A percentile compares a stretch with the other conserved stretches of the same genome.
Conservation (phyloP, 2,797 vertebrate species). For the Lepilemur septentrionalis region DNA sequence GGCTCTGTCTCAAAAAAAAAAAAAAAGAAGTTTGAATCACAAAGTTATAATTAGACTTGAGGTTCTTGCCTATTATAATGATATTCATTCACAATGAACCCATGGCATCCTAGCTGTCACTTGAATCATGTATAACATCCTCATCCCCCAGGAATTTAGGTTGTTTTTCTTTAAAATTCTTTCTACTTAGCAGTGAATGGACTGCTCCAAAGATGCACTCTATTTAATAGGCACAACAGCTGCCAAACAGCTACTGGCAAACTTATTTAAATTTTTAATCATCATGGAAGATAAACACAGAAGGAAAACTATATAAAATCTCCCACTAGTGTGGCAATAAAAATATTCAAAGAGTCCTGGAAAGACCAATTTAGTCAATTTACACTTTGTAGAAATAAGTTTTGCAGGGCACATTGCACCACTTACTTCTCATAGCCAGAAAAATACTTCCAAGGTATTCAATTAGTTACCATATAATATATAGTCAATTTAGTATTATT, state of each 20-base stretch:
- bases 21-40: neutral
- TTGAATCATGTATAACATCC: conserved; percentile 53
- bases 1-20: no score
- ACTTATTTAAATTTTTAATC: conserved; percentile 75
- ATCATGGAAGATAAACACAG: conserved; percentile 40
- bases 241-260: conserved; percentile 55
- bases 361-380: neutral
- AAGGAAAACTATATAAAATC: conserved; percentile 19
- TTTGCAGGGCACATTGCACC: neutral
- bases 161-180: conserved; percentile 56
- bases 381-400: neutral
- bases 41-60: conserved; percentile 10
- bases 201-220: conserved; percentile 34
- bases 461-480: neutral
- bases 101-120: conserved; percentile 33
- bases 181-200: conserved; percentile 34
- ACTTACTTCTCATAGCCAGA: neutral
- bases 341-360: neutral
- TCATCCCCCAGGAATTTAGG: neutral
- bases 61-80: neutral
- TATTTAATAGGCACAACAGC: conserved; percentile 57
- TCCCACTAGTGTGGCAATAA: conserved; percentile 17
- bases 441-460: neutral
- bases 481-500: neutral
- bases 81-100: neutral